These are phyloP conservation scores for Micrasema longulum DNA, from an alignment of 1,140 invertebrate genomes.

Conservation along the genomic window DNA sequence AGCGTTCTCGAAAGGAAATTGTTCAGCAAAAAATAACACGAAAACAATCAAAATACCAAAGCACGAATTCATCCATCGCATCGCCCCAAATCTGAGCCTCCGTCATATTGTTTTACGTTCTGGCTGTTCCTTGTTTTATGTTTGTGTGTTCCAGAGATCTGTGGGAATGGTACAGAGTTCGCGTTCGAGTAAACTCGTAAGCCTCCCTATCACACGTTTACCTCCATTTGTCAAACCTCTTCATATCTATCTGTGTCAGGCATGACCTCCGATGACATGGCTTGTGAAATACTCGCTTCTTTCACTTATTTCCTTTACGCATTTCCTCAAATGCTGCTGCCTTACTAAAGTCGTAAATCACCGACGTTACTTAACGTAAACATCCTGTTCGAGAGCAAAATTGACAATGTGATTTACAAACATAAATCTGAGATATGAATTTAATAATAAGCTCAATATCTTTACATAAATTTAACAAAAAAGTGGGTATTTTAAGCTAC, in stretches of 20 bases:
- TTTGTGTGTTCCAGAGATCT: conserved; percentile 82
- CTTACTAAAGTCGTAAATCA: neutral
- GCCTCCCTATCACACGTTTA: conserved; percentile 55
- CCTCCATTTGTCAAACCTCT: conserved; percentile 34
- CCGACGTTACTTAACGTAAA: neutral
- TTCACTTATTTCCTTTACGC: neutral
- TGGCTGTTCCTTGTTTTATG: conserved; percentile 60
- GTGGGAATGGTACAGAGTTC: conserved; percentile 80
- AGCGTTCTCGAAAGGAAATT: conserved; percentile 11
- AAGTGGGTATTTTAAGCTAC: conserved; percentile 12
- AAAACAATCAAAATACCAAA: conserved; percentile 49
- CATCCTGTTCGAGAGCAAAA: no score
- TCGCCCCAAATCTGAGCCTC: conserved; percentile 35
- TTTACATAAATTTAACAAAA: no score
- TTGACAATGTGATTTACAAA: no score
- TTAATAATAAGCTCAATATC: no score
- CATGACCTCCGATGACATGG: conserved; percentile 6
- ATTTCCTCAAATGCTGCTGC: neutral
- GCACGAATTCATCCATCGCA: conserved; percentile 21
- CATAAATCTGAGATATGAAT: no score
- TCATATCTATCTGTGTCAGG: conserved; percentile 33
- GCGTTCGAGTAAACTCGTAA: conserved; percentile 82
- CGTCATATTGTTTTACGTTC: conserved; percentile 42
- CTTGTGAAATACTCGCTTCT: conserved; percentile 18
- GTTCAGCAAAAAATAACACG: conserved; percentile 48